These are phyloP conservation scores for Catostomus latipinnis DNA, from an alignment of 2,797 vertebrate genomes.

Conservation along the genomic window DNA sequence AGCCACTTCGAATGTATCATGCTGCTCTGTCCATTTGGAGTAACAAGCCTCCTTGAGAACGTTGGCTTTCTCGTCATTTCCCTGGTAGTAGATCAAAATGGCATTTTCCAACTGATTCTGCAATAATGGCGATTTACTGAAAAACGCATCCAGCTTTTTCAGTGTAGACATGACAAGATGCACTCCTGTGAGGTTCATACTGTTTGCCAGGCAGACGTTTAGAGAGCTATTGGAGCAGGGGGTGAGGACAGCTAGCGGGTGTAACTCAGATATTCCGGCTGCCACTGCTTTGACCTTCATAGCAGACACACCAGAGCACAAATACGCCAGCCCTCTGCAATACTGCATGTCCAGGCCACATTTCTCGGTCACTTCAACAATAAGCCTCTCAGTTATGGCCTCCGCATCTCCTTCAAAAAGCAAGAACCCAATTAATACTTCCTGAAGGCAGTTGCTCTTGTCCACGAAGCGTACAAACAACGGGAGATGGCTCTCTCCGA, in stretches of 20 bases:
- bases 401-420: conserved; percentile 82
- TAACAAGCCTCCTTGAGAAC: conserved; percentile 84
- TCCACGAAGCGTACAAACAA: conserved; percentile 88
- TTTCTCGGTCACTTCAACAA: conserved; percentile 82
- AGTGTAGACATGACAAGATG: conserved; percentile 87
- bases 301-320: conserved; percentile 82
- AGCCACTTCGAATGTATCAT: conserved; percentile 87
- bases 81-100: conserved; percentile 86
- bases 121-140: conserved; percentile 80
- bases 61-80: conserved; percentile 83
- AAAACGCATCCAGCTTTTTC: conserved; percentile 86
- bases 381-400: conserved; percentile 80
- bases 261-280: conserved; percentile 82
- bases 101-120: conserved; percentile 84
- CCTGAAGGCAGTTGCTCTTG: conserved; percentile 82
- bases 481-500: conserved; percentile 83
- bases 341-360: conserved; percentile 92
- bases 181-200: conserved; percentile 81
- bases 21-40: conserved; percentile 84
- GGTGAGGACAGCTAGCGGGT: conserved; percentile 83
- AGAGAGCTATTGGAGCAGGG: conserved; percentile 84
- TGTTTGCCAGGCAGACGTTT: conserved; percentile 85
- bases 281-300: conserved; percentile 87
- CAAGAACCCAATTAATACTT: conserved; percentile 89
- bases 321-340: conserved; percentile 91